Base-by-base conservation (phyloP, 2,888 invertebrate species). In the Lagria hirta region DNA sequence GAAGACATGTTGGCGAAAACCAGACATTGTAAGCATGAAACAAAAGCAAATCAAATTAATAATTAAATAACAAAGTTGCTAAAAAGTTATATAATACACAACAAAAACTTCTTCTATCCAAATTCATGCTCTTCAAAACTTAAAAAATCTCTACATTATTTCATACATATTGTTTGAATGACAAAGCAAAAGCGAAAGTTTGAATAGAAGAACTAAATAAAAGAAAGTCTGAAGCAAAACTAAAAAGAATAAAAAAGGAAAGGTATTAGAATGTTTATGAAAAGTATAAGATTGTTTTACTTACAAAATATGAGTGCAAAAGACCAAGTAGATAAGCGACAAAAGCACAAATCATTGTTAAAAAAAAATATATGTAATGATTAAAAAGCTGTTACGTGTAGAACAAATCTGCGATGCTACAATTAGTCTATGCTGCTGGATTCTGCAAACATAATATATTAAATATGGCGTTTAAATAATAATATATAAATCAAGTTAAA, bases 401-500 rank as follows among this genome's bases (percentile, higher is more conserved):
- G 67, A 56, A 65, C 66, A 69, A 64, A 60, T 66, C 68, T 66
- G 69, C 66, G 67, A 64, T 68, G 67, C 69, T 70, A 70, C 69
- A 68, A 67, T 69, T 69, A 69, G 68, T 69, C 68, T 65, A 67
- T 66, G 68, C 66, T 65, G 66, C 65, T 63, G 70, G 64, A 60
- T 60, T 70, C 69, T 69, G 69, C 69, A 68, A 69, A 70, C 68
- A 69, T 67, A 69, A 68, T 62, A 66, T 68, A 65, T 68, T 68
- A 64, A 67, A 66, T 68, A 66, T 61, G 59, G 65, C 64, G 58
- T 63, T 55, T 59, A 49, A 37, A 48, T 42, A n/a, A n/a, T 43
- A 36, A 27, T 48, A 47, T 52, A 37, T 48, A 52, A 57, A 49
- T 38, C 12, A 40, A 48, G 46, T 49, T 53, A 54, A 51, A 43